These are phyloP conservation scores for Apodemus speciosus DNA, from an alignment of 2,113 vertebrate genomes.

Conservation along the genomic window DNA sequence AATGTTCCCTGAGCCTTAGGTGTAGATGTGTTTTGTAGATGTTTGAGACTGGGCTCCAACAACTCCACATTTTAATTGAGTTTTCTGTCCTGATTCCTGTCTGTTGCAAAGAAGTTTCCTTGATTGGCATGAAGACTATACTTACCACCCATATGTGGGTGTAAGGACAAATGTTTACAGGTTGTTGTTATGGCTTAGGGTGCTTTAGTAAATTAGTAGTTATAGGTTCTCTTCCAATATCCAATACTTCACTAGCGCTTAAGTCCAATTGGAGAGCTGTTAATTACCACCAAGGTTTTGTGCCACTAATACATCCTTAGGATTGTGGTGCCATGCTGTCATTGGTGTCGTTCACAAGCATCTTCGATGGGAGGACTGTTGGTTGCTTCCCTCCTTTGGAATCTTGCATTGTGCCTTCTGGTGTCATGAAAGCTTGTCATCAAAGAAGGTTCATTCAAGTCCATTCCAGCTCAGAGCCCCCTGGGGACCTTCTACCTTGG, in stretches of 20 bases:
- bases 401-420: not conserved
- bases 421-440: not conserved
- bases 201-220: not conserved
- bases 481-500: not conserved
- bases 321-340: not conserved
- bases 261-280: not conserved
- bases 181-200: not conserved
- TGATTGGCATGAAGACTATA: not conserved
- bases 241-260: not conserved
- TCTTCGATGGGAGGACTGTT: not conserved
- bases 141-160: not conserved
- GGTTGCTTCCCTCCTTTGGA: not conserved
- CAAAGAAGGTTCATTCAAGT: not conserved
- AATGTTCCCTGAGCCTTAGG: not conserved
- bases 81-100: not conserved
- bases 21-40: not conserved
- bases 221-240: not conserved
- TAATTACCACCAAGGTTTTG: not conserved
- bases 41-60: not conserved
- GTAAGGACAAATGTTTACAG: not conserved
- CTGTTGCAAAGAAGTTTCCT: not conserved
- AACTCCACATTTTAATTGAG: not conserved
- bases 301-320: not conserved
- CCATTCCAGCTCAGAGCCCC: not conserved
- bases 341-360: not conserved